phyloP scores from a whole-genome alignment of 2,113 vertebrate genomes.

The Myxocyprinus asiaticus region DNA sequence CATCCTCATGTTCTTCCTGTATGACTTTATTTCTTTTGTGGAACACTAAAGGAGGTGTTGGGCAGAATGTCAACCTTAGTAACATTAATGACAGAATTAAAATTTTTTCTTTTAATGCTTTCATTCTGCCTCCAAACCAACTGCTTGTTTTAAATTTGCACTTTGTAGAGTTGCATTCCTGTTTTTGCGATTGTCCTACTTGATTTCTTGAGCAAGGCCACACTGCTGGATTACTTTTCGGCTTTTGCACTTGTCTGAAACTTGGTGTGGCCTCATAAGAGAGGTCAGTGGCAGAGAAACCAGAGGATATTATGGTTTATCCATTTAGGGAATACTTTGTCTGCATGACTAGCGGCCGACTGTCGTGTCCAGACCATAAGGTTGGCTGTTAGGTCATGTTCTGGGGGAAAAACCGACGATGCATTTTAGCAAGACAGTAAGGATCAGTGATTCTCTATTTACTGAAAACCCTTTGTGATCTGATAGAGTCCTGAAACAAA shows the following conservation, averaged over 20 bases:
- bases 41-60: too few relatives aligned
- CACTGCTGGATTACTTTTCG: not conserved
- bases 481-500: not conserved
- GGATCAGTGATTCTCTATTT: slow-evolving; percentile 48
- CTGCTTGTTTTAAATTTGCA: not conserved
- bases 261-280: not conserved
- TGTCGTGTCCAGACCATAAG: slow-evolving; percentile 11
- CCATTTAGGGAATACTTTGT: slow-evolving; percentile 52
- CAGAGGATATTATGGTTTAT: slow-evolving; percentile 37
- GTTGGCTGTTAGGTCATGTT: slow-evolving; percentile 43
- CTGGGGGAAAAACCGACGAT: slow-evolving; percentile 20
- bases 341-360: slow-evolving; percentile 38
- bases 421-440: slow-evolving; percentile 32
- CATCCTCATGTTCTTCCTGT: too few relatives aligned
- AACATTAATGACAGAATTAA: too few relatives aligned
- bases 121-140: too few relatives aligned
- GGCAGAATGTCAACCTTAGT: too few relatives aligned
- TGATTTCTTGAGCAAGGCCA: not conserved
- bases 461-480: slow-evolving; percentile 19
- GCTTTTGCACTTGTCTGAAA: slow-evolving; percentile 28
- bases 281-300: slow-evolving; percentile 29
- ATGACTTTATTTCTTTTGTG: too few relatives aligned
- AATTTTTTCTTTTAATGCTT: not conserved
- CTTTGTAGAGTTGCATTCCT: not conserved
- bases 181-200: not conserved